Percentiles rank a stretch among this genome's conserved stretches.
Conservation (phyloP, 2,797 vertebrate species). For the Leptodactylus fallax region DNA sequence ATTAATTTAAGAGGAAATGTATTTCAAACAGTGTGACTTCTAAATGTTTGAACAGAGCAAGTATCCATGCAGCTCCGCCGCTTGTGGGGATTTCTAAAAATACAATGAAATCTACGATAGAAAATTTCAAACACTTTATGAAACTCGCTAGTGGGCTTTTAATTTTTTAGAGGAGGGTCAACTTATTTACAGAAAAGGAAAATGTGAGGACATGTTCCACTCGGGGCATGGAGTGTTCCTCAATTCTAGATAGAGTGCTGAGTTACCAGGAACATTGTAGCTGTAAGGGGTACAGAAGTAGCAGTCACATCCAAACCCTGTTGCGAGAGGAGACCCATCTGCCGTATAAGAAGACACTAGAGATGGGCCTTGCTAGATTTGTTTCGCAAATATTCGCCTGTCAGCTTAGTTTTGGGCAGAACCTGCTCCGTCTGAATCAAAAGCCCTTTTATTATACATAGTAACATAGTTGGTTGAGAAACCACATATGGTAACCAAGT, state of each 20-base stretch:
- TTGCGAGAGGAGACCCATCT: no score
- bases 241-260: background rate
- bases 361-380: no score
- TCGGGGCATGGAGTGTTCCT: background rate
- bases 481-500: no score
- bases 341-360: no score
- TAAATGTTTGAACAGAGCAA: slow-evolving; percentile 60
- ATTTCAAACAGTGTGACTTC: slow-evolving; percentile 61
- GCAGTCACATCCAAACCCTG: no score
- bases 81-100: slow-evolving; percentile 55
- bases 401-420: no score
- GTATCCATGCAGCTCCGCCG: slow-evolving; percentile 45
- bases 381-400: no score
- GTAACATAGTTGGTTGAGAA: no score
- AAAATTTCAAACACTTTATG: slow-evolving; percentile 41
- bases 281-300: no score
- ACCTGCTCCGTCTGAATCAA: no score
- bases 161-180: background rate
- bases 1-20: slow-evolving; percentile 62
- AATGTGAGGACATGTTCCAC: background rate
- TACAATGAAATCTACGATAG: slow-evolving; percentile 44
- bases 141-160: background rate
- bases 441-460: no score
- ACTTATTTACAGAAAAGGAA: background rate
- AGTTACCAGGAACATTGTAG: background rate